Evolutionary conservation across 2,797 vertebrate species (phyloP).

Genomic region (Epinephelus awoara): DNA sequence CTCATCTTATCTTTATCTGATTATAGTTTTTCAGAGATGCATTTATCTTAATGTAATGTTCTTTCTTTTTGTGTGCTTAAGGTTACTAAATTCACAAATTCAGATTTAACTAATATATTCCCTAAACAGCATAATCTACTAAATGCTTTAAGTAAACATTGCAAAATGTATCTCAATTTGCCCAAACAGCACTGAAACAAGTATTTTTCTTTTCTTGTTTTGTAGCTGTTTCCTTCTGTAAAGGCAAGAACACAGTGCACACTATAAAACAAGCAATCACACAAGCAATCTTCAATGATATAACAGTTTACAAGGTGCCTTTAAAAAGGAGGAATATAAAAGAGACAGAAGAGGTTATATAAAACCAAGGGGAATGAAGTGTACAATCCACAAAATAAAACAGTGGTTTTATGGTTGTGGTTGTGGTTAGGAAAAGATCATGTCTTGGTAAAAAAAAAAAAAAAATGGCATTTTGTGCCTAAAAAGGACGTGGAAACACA

Average conservation of each 20-base stretch:
- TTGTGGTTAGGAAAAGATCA: too few relatives aligned
- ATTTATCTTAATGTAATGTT: background rate
- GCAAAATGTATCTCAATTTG: background rate
- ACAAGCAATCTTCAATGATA: background rate
- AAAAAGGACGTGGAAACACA: too few relatives aligned
- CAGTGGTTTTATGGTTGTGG: too few relatives aligned
- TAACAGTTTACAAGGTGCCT: background rate
- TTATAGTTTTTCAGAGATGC: background rate
- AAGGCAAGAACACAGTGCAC: background rate
- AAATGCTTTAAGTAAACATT: background rate
- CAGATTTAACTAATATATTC: background rate
- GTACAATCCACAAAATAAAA: background rate
- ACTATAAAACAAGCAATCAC: background rate
- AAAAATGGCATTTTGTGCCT: too few relatives aligned
- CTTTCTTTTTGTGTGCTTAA: background rate
- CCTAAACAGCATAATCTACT: background rate
- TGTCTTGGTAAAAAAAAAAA: too few relatives aligned
- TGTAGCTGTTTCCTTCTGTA: background rate
- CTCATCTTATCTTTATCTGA: background rate
- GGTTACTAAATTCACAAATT: conserved; percentile 5
- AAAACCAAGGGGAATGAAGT: background rate
- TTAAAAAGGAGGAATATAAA: background rate
- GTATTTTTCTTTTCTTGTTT: background rate
- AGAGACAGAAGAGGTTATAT: background rate
- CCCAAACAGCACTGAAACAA: background rate